A percentile compares a stretch with the other conserved stretches of the same genome.
Conservation (phyloP, 64 coral and sea anemone species). For the Montipora efflorescens region DNA sequence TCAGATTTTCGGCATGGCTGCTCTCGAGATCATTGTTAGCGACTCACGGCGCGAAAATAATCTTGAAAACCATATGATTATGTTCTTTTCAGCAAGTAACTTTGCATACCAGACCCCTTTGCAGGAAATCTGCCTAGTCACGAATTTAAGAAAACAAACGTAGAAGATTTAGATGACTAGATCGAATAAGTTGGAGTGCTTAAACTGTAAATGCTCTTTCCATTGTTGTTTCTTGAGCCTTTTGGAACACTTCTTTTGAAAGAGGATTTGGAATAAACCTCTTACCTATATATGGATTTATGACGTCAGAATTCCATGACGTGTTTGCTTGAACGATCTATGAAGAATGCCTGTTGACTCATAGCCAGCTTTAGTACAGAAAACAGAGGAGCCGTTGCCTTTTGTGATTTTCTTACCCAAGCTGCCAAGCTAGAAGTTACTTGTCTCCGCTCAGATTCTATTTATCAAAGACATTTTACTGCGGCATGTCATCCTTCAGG, state of each 20-base stretch:
- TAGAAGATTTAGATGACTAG: not conserved
- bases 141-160: not conserved
- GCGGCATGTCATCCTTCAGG: not conserved
- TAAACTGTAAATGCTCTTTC: not conserved
- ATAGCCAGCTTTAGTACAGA: not conserved
- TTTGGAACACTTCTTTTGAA: not conserved
- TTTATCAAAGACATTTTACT: not conserved
- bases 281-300: conserved; percentile 25
- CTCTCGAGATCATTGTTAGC: not conserved
- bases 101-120: not conserved
- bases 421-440: not conserved
- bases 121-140: conserved; percentile 30
- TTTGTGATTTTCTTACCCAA: not conserved
- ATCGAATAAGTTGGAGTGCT: not conserved
- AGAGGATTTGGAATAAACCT: conserved; percentile 40
- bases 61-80: not conserved
- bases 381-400: not conserved
- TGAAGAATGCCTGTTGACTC: not conserved
- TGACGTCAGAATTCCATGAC: conserved; percentile 27
- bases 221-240: conserved; percentile 11
- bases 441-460: not conserved
- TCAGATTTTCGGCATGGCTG: conserved; percentile 20
- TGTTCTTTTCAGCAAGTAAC: not conserved
- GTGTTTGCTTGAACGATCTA: conserved; percentile 15
- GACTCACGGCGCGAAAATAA: not conserved